Conservation (phyloP, 2,113 vertebrate genomes). For the Raphicerus campestris region DNA sequence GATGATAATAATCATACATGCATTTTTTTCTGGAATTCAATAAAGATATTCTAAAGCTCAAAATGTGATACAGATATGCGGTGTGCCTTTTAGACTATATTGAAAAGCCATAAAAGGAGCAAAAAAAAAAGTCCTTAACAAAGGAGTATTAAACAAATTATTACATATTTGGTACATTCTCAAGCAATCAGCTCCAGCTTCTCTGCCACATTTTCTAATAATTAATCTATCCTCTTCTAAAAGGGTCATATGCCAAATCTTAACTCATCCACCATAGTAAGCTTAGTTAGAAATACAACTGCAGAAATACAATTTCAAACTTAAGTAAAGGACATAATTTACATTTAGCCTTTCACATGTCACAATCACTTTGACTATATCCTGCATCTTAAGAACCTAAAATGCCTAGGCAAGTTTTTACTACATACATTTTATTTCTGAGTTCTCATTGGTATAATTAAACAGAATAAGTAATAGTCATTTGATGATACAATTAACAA, state of each 20-base stretch:
- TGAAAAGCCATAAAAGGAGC: not conserved
- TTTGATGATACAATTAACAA: not conserved
- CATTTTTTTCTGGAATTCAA: not conserved
- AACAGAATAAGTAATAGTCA: not conserved
- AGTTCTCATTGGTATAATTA: not conserved
- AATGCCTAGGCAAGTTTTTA: not conserved
- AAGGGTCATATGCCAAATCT: not conserved
- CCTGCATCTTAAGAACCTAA: not conserved
- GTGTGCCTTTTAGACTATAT: not conserved
- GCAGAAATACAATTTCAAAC: not conserved
- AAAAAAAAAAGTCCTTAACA: not conserved
- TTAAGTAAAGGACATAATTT: not conserved
- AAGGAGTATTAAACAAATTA: not conserved
- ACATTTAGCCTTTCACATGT: not conserved
- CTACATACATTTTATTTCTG: not conserved
- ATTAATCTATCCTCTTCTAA: not conserved
- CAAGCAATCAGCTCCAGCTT: not conserved
- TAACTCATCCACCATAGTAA: not conserved
- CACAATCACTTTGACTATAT: not conserved
- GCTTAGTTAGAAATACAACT: not conserved
- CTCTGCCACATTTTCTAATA: not conserved
- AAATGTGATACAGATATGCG: not conserved
- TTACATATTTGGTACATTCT: not conserved
- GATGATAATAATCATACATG: not conserved
- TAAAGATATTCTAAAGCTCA: not conserved